Evolutionary conservation across 2,888 invertebrate species (phyloP).

Genomic region (Leptopilina myrica): DNA sequence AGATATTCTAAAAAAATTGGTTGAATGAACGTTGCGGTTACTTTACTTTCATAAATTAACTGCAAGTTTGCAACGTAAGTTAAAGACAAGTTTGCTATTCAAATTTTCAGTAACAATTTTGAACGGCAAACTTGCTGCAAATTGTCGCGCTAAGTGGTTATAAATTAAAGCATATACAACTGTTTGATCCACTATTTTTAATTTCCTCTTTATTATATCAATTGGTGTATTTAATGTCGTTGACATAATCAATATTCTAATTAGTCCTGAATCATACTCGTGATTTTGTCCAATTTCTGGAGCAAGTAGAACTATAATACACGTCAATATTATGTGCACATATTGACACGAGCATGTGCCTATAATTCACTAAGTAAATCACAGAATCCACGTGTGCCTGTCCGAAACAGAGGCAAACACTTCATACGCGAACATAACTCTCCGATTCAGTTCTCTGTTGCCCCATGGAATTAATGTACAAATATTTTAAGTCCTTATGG

Average conservation of each 20-base stretch:
- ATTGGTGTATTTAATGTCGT: no score
- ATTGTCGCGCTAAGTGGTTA: no score
- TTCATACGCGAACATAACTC: conserved; percentile 9
- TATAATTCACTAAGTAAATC: conserved; percentile 28
- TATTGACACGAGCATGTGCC: conserved; percentile 13
- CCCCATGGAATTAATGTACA: conserved; percentile 3
- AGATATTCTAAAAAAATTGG: no score
- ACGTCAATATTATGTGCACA: conserved; percentile 19
- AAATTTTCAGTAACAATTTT: no score
- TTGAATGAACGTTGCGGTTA: no score
- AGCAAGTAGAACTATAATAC: neutral
- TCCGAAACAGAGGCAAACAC: conserved; percentile 18
- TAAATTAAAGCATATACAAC: no score
- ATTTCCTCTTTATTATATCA: no score
- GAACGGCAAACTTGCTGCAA: no score
- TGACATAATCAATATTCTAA: neutral
- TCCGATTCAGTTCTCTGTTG: conserved; percentile 15
- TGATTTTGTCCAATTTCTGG: neutral
- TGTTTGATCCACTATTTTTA: no score
- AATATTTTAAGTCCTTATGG: conserved; percentile 13
- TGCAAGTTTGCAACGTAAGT: no score
- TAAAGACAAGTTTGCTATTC: no score
- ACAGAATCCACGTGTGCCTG: conserved; percentile 17
- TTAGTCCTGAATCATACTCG: neutral
- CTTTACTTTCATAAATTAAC: no score